phyloP scores from a whole-genome alignment of 2,888 invertebrate genomes.

The Oscheius sp. region DNA sequence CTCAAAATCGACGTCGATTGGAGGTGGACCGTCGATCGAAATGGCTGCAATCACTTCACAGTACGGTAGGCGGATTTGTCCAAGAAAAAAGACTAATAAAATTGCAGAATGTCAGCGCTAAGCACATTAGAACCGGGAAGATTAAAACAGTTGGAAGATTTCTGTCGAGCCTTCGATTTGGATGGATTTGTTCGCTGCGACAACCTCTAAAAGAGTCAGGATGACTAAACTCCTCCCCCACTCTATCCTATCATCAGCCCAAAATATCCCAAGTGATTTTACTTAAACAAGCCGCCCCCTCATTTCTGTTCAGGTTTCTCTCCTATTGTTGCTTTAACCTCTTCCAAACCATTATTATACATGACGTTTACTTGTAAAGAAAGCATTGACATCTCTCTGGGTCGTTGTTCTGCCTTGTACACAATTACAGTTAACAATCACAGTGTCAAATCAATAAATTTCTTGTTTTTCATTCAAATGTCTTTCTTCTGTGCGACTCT shows the following conservation, averaged over 20 bases:
- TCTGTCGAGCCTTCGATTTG: constrained; percentile 49
- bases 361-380: not conserved
- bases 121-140: constrained; percentile 43
- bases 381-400: not conserved
- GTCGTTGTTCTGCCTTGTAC: constrained; percentile 10
- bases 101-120: constrained; percentile 57
- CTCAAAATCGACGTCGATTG: constrained; percentile 57
- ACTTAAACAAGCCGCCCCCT: no score
- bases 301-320: not conserved
- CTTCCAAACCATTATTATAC: not conserved
- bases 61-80: constrained; percentile 37
- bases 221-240: not conserved
- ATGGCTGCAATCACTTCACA: constrained; percentile 53
- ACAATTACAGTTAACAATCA: not conserved
- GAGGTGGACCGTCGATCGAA: constrained; percentile 48
- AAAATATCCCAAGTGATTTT: not conserved
- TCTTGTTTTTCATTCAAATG: not conserved
- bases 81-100: not conserved
- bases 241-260: not conserved
- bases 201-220: constrained; percentile 35
- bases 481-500: no score
- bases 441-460: not conserved
- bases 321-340: not conserved
- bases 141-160: constrained; percentile 40
- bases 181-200: constrained; percentile 53